Evolutionary conservation across 2,888 invertebrate genomes (phyloP).

Genomic region (Cyaniris semiargus): DNA sequence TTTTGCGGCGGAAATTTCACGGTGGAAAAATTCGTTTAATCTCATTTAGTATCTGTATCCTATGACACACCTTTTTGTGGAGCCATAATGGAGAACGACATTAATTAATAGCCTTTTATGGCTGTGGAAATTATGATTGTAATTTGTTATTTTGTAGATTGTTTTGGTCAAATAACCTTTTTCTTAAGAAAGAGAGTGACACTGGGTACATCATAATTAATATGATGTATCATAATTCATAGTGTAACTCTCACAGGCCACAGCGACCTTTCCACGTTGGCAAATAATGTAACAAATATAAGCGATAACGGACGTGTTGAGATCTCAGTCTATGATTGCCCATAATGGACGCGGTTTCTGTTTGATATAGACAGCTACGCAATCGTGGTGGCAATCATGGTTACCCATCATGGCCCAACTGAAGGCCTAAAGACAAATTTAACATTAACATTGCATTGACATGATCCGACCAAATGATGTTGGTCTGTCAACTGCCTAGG

Average conservation of each 20-base stretch:
- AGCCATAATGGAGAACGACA: neutral
- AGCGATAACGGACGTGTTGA: neutral
- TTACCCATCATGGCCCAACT: neutral
- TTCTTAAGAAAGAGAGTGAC: too few species aligned
- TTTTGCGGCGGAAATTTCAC: neutral
- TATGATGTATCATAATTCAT: too few species aligned
- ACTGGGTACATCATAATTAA: too few species aligned
- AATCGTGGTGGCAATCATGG: neutral
- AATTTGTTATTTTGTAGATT: too few species aligned
- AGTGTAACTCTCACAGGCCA: too few species aligned
- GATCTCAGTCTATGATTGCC: neutral
- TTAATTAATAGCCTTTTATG: neutral
- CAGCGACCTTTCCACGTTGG: too few species aligned
- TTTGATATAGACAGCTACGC: neutral
- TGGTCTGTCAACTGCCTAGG: too few species aligned
- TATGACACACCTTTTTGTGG: neutral
- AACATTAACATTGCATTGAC: too few species aligned
- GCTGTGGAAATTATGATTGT: neutral
- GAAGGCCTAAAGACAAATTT: too few species aligned
- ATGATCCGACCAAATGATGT: too few species aligned
- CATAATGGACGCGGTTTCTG: neutral
- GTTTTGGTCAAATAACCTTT: neutral
- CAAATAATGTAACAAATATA: too few species aligned
- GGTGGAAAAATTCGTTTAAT: neutral
- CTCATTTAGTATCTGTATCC: neutral